A percentile compares a stretch with the other conserved stretches of the same genome.
Conservation (phyloP, 2,113 vertebrate genomes). For the Otolemur garnettii region DNA sequence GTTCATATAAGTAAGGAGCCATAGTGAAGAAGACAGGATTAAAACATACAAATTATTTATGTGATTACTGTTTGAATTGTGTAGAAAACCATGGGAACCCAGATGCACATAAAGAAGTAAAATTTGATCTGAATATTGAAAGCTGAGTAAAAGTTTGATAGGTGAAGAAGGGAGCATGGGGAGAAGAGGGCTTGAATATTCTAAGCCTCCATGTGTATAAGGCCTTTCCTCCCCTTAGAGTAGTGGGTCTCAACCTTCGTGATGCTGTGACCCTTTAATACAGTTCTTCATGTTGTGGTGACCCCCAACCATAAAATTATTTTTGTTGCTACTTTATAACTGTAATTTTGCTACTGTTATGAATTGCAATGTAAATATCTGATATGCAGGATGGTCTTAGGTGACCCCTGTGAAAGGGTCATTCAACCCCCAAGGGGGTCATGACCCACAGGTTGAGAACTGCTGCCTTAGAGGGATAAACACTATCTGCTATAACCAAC, state of each 20-base stretch:
- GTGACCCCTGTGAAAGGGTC: too few relatives aligned
- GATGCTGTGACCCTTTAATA: too few relatives aligned
- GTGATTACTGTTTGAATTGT: not conserved
- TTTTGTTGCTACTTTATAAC: too few relatives aligned
- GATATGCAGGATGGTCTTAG: too few relatives aligned
- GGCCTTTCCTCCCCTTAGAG: not conserved
- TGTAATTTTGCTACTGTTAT: too few relatives aligned
- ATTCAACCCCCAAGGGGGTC: too few relatives aligned
- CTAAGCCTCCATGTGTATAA: not conserved
- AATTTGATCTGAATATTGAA: not conserved
- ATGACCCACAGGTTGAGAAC: too few relatives aligned
- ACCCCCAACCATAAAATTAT: too few relatives aligned
- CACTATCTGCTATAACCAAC: not conserved
- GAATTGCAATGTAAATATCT: too few relatives aligned
- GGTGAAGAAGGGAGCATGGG: not conserved
- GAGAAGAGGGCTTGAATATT: not conserved
- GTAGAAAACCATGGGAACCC: not conserved
- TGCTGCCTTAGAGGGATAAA: not conserved
- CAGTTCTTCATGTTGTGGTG: too few relatives aligned
- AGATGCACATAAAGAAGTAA: not conserved
- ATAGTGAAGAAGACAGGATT: not conserved
- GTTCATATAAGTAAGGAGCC: not conserved
- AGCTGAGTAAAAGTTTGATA: not conserved
- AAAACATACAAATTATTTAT: not conserved
- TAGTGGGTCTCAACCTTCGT: too few relatives aligned